Evolutionary conservation across 2,888 invertebrate species (phyloP).

Genomic region (Callyntrura sp.): DNA sequence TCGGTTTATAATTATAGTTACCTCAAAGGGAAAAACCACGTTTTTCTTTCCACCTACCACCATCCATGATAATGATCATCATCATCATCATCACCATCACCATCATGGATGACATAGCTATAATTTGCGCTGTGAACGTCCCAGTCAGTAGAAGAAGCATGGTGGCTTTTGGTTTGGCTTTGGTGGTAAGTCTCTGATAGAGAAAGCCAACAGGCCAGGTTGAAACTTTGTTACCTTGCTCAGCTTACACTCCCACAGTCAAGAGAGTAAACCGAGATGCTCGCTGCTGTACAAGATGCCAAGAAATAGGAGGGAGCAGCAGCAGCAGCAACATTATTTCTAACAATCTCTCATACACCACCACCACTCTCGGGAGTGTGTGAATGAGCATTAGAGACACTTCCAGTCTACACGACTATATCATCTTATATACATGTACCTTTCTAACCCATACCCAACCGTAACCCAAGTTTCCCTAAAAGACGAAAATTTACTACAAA

Average conservation of each 20-base stretch:
- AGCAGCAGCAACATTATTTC: slow-evolving; percentile 15
- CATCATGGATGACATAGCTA: too few relatives aligned
- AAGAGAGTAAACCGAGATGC: background rate
- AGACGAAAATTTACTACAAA: background rate
- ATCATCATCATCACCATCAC: slow-evolving; percentile 1
- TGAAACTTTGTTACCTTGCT: slow-evolving; percentile 4
- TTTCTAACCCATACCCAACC: too few relatives aligned
- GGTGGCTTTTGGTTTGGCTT: slow-evolving; percentile 24
- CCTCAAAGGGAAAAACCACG: slow-evolving; percentile 21
- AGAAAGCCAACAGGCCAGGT: slow-evolving; percentile 41
- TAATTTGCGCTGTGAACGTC: slow-evolving; percentile 29
- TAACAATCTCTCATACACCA: slow-evolving; percentile 17
- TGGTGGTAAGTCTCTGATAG: background rate
- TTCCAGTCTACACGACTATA: background rate
- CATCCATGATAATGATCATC: too few relatives aligned
- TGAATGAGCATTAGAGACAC: slow-evolving; percentile 32
- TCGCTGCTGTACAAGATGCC: background rate
- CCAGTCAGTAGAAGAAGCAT: background rate
- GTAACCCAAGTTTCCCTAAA: background rate
- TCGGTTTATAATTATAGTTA: slow-evolving; percentile 62
- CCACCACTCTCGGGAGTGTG: slow-evolving; percentile 29
- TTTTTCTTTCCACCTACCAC: background rate
- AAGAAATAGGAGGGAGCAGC: background rate
- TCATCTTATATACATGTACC: too few relatives aligned
- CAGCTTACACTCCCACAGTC: too few relatives aligned